Base-by-base conservation (phyloP, 2,797 vertebrate genomes). In the Saxicola maurus region DNA sequence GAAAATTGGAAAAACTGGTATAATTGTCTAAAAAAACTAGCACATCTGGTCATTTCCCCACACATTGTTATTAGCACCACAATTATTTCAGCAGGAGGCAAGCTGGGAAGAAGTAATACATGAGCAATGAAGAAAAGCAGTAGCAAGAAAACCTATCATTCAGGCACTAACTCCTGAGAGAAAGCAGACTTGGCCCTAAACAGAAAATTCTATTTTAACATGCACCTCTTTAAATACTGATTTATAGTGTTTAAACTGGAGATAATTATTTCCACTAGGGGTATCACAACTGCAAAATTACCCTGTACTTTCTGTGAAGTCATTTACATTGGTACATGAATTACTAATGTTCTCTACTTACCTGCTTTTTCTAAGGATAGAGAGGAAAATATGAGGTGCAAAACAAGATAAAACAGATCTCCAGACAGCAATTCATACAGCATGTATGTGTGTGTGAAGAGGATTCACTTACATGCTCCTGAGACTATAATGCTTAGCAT, bases 31-130 rank as follows among this genome's bases (percentile, higher is more conserved):
- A 82, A 69, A 93, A 95, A 95, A 91, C 86, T 79, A 94, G 82
- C 88, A 89, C 93, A 93, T 96, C 69, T 92, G 82, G 88, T 86
- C 52, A 82, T 94, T 94, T 93, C 87, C 85, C 76, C 82, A 87
- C 84, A 87, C 86, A 95, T 85, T 92, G 87, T 93, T 89, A 91
- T 94, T 94, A 96, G 77, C 84, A 90, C 64, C 79, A 85, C 89
- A 91, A 93, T 95, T 94, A 93, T 94, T 96, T 91, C 93, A 96
- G 86, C 86, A 94, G 92, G 93, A 95, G 93, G 69, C 64, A 81
- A 94, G 73, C 61, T 76, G 87, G 88, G 81, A 93, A 92, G 71
- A 90, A 95, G 61, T 80, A 94, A 87, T 83, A 82, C 60, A 84
- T 30, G 52, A 86, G 74, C 73, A 74, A 71, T 49, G 82, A 87